phyloP scores from a whole-genome alignment of 1,140 invertebrate species.

The Drosophila punjabiensis region DNA sequence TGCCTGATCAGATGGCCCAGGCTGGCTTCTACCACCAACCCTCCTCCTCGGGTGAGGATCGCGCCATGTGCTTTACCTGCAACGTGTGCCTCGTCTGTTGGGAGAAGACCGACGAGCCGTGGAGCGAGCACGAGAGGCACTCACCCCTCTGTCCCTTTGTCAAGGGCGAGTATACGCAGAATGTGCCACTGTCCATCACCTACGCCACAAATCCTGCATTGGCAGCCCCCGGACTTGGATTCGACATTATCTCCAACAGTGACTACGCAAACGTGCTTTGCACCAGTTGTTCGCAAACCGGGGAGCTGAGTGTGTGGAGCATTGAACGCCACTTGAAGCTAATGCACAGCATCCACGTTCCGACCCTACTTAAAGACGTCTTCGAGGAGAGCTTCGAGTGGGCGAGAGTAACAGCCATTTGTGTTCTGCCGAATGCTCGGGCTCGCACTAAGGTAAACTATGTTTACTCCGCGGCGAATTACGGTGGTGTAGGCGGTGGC shows the following conservation, averaged over 20 bases:
- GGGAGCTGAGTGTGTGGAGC: conserved; percentile 89
- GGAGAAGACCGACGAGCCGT: conserved; percentile 98
- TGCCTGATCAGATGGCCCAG: conserved; percentile 97
- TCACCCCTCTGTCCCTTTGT: conserved; percentile 97
- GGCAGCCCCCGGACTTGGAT: conserved; percentile 85
- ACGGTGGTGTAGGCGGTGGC: conserved; percentile 41
- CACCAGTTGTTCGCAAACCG: conserved; percentile 87
- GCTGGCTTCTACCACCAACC: conserved; percentile 98
- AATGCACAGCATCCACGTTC: conserved; percentile 77
- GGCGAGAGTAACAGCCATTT: conserved; percentile 77
- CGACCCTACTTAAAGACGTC: conserved; percentile 73
- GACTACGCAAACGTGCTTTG: conserved; percentile 90
- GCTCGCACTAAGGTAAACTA: conserved; percentile 76
- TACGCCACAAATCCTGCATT: conserved; percentile 94
- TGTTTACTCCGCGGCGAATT: conserved; percentile 64
- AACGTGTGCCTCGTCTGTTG: conserved; percentile 97
- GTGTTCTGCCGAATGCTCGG: conserved; percentile 76
- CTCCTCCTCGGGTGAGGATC: conserved; percentile 94
- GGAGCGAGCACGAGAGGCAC: conserved; percentile 97
- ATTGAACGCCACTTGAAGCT: conserved; percentile 89
- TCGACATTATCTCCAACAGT: conserved; percentile 87
- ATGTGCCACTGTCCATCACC: conserved; percentile 96
- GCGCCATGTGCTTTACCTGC: conserved; percentile 98
- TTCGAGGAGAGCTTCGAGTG: conserved; percentile 79
- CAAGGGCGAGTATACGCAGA: conserved; percentile 97